A percentile compares a stretch with the other conserved stretches of the same genome.
Evolutionary conservation across 2,888 invertebrate genomes (phyloP).

Genomic region (Cyclophora albipunctata): DNA sequence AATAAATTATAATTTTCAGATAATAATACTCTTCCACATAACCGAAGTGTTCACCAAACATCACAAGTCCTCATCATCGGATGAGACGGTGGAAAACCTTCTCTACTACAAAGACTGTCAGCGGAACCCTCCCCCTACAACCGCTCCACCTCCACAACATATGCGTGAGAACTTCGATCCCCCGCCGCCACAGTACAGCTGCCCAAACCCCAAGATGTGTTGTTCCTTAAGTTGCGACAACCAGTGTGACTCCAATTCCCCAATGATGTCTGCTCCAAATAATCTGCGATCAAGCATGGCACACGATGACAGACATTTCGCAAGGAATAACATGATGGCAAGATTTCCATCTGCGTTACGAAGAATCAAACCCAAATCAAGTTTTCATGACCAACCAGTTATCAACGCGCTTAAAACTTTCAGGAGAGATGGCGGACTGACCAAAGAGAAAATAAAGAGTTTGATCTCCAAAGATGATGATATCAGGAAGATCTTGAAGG

Average conservation of each 20-base stretch:
- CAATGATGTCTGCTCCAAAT: too few species aligned
- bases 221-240: constrained; percentile 52
- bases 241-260: constrained; percentile 12
- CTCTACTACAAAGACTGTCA: constrained; percentile 58
- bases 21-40: constrained; percentile 36
- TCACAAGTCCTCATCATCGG: constrained; percentile 37
- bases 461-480: constrained; percentile 57
- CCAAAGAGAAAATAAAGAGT: constrained; percentile 53
- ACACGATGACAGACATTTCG: too few species aligned
- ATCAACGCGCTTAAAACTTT: too few species aligned
- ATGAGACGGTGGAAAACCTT: constrained; percentile 60
- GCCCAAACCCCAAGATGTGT: constrained; percentile 52
- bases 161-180: neutral
- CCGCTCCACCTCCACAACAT: neutral
- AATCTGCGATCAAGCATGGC: too few species aligned
- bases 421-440: constrained; percentile 41
- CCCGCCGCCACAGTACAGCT: constrained; percentile 19
- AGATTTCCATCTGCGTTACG: constrained; percentile 5
- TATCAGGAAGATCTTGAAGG: constrained; percentile 61
- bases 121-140: constrained; percentile 24
- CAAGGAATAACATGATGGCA: constrained; percentile 26
- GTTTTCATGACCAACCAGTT: constrained; percentile 2
- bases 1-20: constrained; percentile 28
- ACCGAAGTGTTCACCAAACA: constrained; percentile 25
- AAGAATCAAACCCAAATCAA: constrained; percentile 23